Evolutionary conservation across 1,140 invertebrate species (phyloP).

Genomic region (Conus ventricosus): DNA sequence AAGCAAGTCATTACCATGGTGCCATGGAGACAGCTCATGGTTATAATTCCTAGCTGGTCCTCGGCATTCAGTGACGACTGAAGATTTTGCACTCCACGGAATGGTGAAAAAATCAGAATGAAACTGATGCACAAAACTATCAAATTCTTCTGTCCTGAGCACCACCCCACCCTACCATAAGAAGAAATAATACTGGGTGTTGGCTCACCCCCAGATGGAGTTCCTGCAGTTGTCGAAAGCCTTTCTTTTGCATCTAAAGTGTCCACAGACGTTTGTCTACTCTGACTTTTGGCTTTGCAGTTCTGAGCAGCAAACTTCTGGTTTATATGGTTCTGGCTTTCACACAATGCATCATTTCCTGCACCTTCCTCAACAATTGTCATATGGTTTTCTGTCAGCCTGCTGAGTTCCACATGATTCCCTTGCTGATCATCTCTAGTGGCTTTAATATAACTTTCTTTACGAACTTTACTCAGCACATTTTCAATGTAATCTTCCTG

Average conservation of each 20-base stretch:
- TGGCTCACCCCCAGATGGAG: not conserved
- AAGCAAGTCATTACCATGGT: conserved; percentile 70
- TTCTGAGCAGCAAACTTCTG: conserved; percentile 41
- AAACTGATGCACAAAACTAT: conserved; percentile 71
- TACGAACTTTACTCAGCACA: conserved; percentile 62
- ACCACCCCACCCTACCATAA: conserved; percentile 47
- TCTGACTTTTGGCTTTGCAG: conserved; percentile 13
- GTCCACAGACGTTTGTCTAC: not conserved
- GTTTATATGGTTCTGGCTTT: conserved; percentile 42
- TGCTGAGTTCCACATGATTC: conserved; percentile 42
- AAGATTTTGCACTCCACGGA: conserved; percentile 72
- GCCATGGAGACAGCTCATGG: conserved; percentile 69
- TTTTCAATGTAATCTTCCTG: conserved; percentile 70
- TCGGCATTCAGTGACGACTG: conserved; percentile 69
- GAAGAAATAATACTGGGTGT: not conserved
- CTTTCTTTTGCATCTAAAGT: conserved; percentile 11
- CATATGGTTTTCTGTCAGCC: conserved; percentile 25
- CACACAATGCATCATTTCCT: conserved; percentile 22
- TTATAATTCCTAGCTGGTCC: conserved; percentile 65
- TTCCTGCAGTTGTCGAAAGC: not conserved
- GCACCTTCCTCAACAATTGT: conserved; percentile 20
- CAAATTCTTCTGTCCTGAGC: conserved; percentile 70
- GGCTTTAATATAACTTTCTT: conserved; percentile 68
- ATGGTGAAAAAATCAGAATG: conserved; percentile 72
- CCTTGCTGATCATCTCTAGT: conserved; percentile 47